These are phyloP conservation scores for Anthopleura sola DNA, from an alignment of 64 coral and sea anemone genomes.

Conservation along the genomic window DNA sequence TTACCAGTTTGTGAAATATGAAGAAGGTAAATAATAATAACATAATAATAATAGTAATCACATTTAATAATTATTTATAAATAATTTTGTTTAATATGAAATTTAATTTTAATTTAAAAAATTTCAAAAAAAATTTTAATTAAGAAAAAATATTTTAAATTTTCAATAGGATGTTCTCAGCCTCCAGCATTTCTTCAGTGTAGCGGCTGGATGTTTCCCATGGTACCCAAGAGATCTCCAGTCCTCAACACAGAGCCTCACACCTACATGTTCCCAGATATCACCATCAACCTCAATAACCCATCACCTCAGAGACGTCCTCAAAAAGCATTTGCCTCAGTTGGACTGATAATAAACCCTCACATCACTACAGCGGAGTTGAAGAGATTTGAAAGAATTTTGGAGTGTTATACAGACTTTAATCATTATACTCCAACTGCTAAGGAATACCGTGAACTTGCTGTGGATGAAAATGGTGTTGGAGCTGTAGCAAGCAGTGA, in stretches of 20 bases:
- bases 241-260: slow-evolving; percentile 88
- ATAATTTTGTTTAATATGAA: too few relatives aligned
- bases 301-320: slow-evolving; percentile 27
- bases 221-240: slow-evolving; percentile 89
- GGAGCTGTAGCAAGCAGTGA: not conserved
- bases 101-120: too few relatives aligned
- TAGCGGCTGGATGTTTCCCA: slow-evolving; percentile 88
- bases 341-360: slow-evolving; percentile 77
- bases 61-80: too few relatives aligned
- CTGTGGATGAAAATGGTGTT: slow-evolving; percentile 1
- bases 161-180: slow-evolving; percentile 42
- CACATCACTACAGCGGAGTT: slow-evolving; percentile 52
- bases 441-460: slow-evolving; percentile 27
- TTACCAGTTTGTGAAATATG: slow-evolving; percentile 85
- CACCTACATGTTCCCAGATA: slow-evolving; percentile 95
- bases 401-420: slow-evolving; percentile 91
- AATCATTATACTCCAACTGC: slow-evolving; percentile 72
- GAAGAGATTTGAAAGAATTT: slow-evolving; percentile 84
- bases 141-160: too few relatives aligned
- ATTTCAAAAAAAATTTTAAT: too few relatives aligned
- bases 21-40: slow-evolving; percentile 51
- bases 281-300: slow-evolving; percentile 56
- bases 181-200: slow-evolving; percentile 88
- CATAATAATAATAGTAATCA: not conserved
- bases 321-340: slow-evolving; percentile 73